Percentiles rank a stretch among this genome's conserved stretches.
Conservation (phyloP, 2,888 invertebrate species). For the Charanyca ferruginea region DNA sequence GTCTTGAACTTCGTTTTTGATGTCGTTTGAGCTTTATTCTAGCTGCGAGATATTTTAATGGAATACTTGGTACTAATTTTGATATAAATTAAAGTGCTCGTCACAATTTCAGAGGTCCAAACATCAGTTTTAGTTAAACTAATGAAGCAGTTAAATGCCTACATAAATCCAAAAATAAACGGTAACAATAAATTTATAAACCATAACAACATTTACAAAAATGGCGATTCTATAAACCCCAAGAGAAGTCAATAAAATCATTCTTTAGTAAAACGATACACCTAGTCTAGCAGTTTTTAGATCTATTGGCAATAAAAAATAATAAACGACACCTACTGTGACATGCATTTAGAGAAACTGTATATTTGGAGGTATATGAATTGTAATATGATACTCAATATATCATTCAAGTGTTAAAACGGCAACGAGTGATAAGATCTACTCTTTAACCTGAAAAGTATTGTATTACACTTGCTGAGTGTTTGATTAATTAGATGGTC, state of each 20-base stretch:
- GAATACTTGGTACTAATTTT: neutral
- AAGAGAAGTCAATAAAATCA: constrained; percentile 23
- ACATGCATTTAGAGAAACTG: constrained; percentile 39
- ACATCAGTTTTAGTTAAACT: neutral
- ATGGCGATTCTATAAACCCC: constrained; percentile 24
- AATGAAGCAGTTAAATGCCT: neutral
- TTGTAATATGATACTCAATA: constrained; percentile 51
- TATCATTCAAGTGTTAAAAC: constrained; percentile 54
- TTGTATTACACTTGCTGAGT: constrained; percentile 52
- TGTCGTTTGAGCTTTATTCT: neutral
- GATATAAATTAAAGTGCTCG: too few species aligned
- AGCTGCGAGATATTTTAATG: neutral
- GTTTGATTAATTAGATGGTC: constrained; percentile 51
- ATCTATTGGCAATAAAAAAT: constrained; percentile 43
- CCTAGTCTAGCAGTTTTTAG: constrained; percentile 15
- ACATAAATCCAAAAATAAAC: neutral
- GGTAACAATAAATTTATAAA: too few species aligned
- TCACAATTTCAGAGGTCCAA: neutral
- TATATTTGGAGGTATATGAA: constrained; percentile 27
- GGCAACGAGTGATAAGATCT: constrained; percentile 49
- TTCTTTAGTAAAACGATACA: constrained; percentile 18
- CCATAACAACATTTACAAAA: constrained; percentile 8
- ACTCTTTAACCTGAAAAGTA: constrained; percentile 53
- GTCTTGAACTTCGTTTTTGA: neutral
- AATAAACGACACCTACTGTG: constrained; percentile 30